These are phyloP conservation scores for Leptodactylus fallax DNA, from an alignment of 2,797 vertebrate genomes.

Conservation along the genomic window DNA sequence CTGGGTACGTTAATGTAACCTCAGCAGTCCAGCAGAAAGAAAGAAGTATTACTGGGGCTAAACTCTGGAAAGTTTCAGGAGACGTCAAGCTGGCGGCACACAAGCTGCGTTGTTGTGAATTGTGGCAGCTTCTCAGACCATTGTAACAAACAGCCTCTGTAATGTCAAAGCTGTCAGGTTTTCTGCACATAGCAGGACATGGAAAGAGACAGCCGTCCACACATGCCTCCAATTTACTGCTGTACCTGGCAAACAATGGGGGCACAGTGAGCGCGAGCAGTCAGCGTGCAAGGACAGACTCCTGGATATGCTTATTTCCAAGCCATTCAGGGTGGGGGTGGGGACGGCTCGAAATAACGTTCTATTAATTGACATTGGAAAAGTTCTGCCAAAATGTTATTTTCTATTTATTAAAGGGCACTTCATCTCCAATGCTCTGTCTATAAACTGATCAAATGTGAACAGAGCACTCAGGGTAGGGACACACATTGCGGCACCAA, in stretches of 20 bases:
- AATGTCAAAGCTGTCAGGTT: slow-evolving; percentile 32
- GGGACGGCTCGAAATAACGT: not conserved
- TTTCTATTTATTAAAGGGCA: not conserved
- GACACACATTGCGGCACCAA: no score
- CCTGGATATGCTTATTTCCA: not conserved
- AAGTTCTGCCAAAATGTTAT: not conserved
- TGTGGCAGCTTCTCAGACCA: slow-evolving; percentile 5
- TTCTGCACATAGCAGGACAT: not conserved
- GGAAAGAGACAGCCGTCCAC: slow-evolving; percentile 12
- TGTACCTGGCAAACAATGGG: slow-evolving; percentile 37
- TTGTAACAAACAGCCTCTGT: slow-evolving; percentile 23
- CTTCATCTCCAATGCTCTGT: not conserved
- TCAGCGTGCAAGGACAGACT: not conserved
- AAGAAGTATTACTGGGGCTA: not conserved
- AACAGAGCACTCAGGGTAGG: no score
- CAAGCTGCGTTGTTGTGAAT: not conserved
- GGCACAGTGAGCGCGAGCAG: slow-evolving; percentile 5
- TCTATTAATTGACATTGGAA: slow-evolving; percentile 14
- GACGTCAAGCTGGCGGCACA: slow-evolving; percentile 13
- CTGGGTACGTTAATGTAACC: not conserved
- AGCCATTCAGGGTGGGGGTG: not conserved
- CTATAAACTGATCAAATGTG: not conserved
- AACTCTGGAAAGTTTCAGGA: slow-evolving; percentile 27
- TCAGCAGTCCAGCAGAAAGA: not conserved
- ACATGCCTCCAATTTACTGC: slow-evolving; percentile 19